These are phyloP conservation scores for Procambarus virginalis DNA, from an alignment of 1,140 invertebrate species.

Conservation along the genomic window DNA sequence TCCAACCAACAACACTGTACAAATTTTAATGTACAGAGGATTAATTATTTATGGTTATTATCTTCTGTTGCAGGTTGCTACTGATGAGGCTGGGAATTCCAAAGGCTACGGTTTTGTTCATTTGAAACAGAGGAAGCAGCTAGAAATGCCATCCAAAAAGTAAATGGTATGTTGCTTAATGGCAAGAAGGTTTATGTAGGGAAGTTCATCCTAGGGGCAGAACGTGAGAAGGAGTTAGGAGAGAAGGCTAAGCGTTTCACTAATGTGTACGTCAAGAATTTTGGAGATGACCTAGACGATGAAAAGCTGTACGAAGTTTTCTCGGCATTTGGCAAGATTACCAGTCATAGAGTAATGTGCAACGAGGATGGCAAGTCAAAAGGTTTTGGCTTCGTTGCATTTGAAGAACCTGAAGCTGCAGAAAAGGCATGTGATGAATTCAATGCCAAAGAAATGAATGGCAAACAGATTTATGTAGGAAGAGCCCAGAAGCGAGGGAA, in stretches of 20 bases:
- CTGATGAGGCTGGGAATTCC: conserved; percentile 95
- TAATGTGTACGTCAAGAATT: conserved; percentile 99
- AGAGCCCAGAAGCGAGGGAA: conserved; percentile 99
- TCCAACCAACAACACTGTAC: too few relatives aligned
- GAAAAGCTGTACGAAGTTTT: conserved; percentile 95
- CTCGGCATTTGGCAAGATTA: conserved; percentile 94
- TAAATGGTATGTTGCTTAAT: conserved; percentile 96
- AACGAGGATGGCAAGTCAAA: conserved; percentile 77
- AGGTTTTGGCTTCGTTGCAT: conserved; percentile 99
- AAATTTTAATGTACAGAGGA: not conserved
- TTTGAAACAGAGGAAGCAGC: conserved; percentile 99
- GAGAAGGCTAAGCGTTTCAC: conserved; percentile 98
- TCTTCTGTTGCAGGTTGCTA: conserved; percentile 80
- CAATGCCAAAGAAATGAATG: conserved; percentile 82
- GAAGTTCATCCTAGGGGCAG: conserved; percentile 96
- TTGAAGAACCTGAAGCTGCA: conserved; percentile 96
- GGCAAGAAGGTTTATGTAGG: conserved; percentile 97
- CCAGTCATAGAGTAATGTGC: conserved; percentile 86
- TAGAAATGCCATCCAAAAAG: conserved; percentile 96
- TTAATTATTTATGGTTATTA: not conserved
- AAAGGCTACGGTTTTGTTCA: conserved; percentile 99
- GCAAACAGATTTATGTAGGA: conserved; percentile 88
- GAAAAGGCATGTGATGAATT: conserved; percentile 93
- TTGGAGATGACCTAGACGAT: conserved; percentile 95
- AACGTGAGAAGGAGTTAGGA: conserved; percentile 98